Evolutionary conservation across 2,113 vertebrate genomes (phyloP).

Genomic region (Nanger granti): DNA sequence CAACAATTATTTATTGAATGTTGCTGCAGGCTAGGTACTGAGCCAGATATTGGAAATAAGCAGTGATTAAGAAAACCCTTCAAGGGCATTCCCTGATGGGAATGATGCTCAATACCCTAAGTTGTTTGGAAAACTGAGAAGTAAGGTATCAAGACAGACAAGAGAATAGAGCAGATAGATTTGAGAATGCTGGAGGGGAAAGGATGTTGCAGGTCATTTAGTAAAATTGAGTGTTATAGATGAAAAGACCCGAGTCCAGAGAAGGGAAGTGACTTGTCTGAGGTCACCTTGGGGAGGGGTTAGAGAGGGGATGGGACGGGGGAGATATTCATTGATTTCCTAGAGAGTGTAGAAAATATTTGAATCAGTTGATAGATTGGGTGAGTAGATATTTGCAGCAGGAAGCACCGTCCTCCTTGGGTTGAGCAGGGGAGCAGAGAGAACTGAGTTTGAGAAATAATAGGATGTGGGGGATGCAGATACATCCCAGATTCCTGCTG

Average conservation of each 20-base stretch:
- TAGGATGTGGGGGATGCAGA: background rate
- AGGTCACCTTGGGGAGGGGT: background rate
- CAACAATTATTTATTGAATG: background rate
- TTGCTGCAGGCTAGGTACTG: background rate
- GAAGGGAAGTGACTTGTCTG: background rate
- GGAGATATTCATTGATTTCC: background rate
- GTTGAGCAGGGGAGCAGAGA: background rate
- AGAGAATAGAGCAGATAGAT: background rate
- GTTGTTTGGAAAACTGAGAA: constrained; percentile 8
- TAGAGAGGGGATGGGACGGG: background rate
- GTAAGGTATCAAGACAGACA: background rate
- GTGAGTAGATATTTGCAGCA: background rate
- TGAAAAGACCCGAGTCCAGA: background rate
- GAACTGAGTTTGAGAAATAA: background rate
- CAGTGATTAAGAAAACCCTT: background rate
- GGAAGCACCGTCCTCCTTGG: background rate
- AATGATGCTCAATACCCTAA: background rate
- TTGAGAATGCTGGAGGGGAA: background rate
- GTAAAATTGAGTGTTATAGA: background rate
- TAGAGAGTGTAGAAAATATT: background rate
- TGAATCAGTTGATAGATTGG: background rate
- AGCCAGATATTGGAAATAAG: background rate
- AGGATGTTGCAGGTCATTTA: background rate
- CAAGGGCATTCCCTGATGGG: background rate
- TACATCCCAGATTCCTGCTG: background rate